Percentiles rank a stretch among this genome's conserved stretches.
Evolutionary conservation across 2,797 vertebrate species (phyloP).

Genomic region (Antrozous pallidus): DNA sequence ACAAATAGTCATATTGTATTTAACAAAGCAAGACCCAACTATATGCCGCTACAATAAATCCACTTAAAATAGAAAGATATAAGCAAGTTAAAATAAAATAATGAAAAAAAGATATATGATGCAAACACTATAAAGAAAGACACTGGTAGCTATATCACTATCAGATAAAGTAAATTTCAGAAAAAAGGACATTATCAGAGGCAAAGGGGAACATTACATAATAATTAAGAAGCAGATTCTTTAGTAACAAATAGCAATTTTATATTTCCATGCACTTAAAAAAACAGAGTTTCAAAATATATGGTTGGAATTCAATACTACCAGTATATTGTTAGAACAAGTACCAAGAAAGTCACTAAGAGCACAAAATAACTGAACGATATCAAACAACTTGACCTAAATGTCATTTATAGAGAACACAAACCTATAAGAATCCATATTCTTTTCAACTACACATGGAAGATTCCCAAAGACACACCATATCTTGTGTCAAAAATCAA

Average conservation of each 20-base stretch:
- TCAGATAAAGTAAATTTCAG: neutral
- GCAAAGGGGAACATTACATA: neutral
- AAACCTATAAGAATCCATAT: neutral
- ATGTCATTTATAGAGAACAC: neutral
- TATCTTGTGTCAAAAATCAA: neutral
- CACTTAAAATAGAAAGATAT: neutral
- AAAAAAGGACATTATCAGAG: neutral
- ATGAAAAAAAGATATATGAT: neutral
- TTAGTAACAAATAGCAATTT: neutral
- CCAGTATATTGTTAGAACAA: conserved; percentile 8
- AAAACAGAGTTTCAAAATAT: no score
- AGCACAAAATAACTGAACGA: neutral
- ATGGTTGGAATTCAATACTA: neutral
- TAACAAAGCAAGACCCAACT: neutral
- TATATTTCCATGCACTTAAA: neutral
- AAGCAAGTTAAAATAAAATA: neutral
- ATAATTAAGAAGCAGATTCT: neutral
- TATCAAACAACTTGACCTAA: neutral
- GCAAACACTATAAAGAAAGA: neutral
- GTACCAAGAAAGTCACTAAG: neutral
- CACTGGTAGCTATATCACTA: neutral
- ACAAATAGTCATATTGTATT: no score
- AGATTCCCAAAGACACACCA: neutral
- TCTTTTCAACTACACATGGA: neutral
- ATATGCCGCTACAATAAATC: neutral